These are phyloP conservation scores for Fragum sueziense DNA, from an alignment of 2,888 invertebrate genomes.

Conservation along the genomic window DNA sequence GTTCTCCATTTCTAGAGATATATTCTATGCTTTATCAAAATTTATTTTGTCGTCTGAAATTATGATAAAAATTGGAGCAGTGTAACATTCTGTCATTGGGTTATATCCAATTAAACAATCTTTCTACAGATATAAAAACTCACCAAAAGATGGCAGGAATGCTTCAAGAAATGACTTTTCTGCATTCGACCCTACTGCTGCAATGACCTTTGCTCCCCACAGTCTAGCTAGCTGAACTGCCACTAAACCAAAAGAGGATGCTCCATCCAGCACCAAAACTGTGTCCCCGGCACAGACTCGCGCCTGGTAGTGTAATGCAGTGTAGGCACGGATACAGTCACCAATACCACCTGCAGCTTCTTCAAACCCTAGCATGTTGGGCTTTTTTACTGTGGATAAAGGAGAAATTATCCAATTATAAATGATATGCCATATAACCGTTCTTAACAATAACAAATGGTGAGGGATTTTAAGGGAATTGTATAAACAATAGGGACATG, in stretches of 20 bases:
- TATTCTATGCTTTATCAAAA: too few relatives aligned
- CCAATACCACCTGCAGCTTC: conserved; percentile 83
- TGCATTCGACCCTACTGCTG: conserved; percentile 81
- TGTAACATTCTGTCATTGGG: background rate
- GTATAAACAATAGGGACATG: too few relatives aligned
- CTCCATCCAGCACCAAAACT: conserved; percentile 83
- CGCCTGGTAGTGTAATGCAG: conserved; percentile 83
- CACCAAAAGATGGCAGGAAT: conserved; percentile 77
- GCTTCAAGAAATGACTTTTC: conserved; percentile 82
- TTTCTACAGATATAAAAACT: too few relatives aligned
- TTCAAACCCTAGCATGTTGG: conserved; percentile 81
- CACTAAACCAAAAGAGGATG: conserved; percentile 82
- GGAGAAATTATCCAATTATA: too few relatives aligned
- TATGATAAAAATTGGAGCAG: background rate
- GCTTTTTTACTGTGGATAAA: conserved; percentile 81
- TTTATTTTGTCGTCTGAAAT: too few relatives aligned
- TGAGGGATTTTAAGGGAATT: too few relatives aligned
- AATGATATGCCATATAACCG: too few relatives aligned
- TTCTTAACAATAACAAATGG: too few relatives aligned
- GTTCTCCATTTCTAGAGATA: too few relatives aligned
- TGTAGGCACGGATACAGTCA: conserved; percentile 83
- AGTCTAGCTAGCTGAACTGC: conserved; percentile 82
- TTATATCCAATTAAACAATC: background rate
- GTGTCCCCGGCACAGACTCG: conserved; percentile 82
- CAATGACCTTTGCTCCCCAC: conserved; percentile 83